Percentiles rank a stretch among this genome's conserved stretches.
These are phyloP conservation scores for Cynodonichthys magdalenae DNA, from an alignment of 2,797 vertebrate species.

Conservation along the genomic window DNA sequence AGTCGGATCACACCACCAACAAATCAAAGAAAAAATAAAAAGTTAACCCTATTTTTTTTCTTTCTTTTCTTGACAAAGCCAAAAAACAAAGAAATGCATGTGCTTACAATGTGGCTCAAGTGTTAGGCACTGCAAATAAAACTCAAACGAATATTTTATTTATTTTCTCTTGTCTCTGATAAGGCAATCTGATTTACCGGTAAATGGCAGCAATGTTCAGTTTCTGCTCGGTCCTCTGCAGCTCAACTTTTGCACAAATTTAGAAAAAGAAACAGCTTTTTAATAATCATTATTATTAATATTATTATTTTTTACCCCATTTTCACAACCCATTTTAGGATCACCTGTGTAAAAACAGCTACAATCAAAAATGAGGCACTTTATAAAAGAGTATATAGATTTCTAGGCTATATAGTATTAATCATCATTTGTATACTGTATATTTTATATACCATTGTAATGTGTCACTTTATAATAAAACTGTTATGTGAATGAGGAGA, in stretches of 20 bases:
- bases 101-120: constrained; percentile 75
- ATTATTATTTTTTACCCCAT: constrained; percentile 41
- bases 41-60: constrained; percentile 7
- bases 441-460: constrained; percentile 78
- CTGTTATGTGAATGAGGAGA: constrained; percentile 54
- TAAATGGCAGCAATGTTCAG: constrained; percentile 65
- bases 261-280: constrained; percentile 40
- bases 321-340: constrained; percentile 77
- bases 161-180: constrained; percentile 42
- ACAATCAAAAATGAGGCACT: constrained; percentile 89
- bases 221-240: constrained; percentile 52
- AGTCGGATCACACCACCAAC: not conserved
- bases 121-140: constrained; percentile 74
- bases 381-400: constrained; percentile 83
- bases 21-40: constrained; percentile 1
- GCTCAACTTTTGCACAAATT: constrained; percentile 63
- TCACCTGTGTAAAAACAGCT: constrained; percentile 85
- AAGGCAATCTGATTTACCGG: constrained; percentile 80
- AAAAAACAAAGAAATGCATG: constrained; percentile 59
- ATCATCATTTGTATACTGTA: constrained; percentile 83
- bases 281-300: constrained; percentile 9
- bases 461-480: constrained; percentile 77
- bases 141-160: constrained; percentile 16
- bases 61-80: constrained; percentile 36
- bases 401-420: constrained; percentile 79